phyloP scores from a whole-genome alignment of 2,797 vertebrate species.

The Clarias platycephalus region DNA sequence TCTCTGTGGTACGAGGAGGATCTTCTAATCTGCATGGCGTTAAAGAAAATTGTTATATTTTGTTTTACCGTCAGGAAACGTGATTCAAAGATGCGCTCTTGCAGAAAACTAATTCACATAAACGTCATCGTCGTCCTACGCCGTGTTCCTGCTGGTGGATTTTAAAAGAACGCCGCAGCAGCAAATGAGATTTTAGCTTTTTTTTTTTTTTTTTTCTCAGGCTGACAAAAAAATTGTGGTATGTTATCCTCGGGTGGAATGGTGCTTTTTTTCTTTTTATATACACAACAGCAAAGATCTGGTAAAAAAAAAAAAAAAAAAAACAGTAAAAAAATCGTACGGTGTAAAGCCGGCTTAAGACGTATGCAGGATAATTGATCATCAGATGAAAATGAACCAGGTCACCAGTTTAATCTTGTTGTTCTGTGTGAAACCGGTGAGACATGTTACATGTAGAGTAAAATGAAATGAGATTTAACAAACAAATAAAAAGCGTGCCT shows the following conservation, averaged over 20 bases:
- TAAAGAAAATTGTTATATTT: neutral
- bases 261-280: neutral
- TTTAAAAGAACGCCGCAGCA: neutral
- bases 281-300: neutral
- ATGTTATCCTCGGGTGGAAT: no score
- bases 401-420: neutral
- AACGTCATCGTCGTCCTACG: neutral
- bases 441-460: constrained; percentile 1
- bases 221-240: neutral
- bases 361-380: neutral
- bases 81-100: neutral
- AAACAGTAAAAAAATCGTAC: neutral
- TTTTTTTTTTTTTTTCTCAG: neutral
- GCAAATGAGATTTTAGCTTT: neutral
- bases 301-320: neutral
- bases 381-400: neutral
- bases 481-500: constrained; percentile 12
- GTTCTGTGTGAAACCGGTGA: neutral
- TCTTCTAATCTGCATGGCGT: neutral
- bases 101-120: neutral
- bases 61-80: neutral
- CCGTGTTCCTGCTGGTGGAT: neutral
- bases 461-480: constrained; percentile 3
- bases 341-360: neutral
- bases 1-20: neutral